phyloP scores from a whole-genome alignment of 2,888 invertebrate genomes.

The Xestia xanthographa region DNA sequence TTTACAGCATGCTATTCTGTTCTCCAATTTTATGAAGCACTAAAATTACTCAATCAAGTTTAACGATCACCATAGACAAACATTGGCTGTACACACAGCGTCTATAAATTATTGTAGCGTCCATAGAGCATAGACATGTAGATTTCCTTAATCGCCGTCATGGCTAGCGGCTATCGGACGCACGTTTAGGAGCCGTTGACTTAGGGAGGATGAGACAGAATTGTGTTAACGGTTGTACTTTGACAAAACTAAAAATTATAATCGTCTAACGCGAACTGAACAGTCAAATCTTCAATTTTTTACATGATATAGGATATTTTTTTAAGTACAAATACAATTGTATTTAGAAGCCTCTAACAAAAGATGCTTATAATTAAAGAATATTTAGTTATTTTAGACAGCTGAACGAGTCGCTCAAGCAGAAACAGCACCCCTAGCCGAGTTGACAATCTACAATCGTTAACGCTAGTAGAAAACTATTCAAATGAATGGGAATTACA shows the following conservation, averaged over 20 bases:
- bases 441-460: too few relatives aligned
- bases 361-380: background rate
- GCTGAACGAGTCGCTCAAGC: background rate
- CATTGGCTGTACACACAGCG: constrained; percentile 56
- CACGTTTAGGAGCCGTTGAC: constrained; percentile 55
- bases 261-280: background rate
- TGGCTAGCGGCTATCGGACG: constrained; percentile 64
- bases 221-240: background rate
- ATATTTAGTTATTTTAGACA: background rate
- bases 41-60: constrained; percentile 55
- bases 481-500: too few relatives aligned
- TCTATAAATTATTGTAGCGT: constrained; percentile 62
- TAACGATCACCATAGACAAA: constrained; percentile 57
- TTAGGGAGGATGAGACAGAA: constrained; percentile 54
- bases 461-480: too few relatives aligned
- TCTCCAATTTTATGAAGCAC: constrained; percentile 37
- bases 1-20: constrained; percentile 27
- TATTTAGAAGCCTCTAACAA: background rate
- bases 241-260: background rate
- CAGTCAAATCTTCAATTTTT: background rate
- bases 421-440: too few relatives aligned
- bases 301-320: background rate
- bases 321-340: background rate
- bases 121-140: constrained; percentile 65
- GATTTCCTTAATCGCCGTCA: constrained; percentile 71